Conservation (phyloP, 2,888 invertebrate genomes). For the Cotesia congregata region DNA sequence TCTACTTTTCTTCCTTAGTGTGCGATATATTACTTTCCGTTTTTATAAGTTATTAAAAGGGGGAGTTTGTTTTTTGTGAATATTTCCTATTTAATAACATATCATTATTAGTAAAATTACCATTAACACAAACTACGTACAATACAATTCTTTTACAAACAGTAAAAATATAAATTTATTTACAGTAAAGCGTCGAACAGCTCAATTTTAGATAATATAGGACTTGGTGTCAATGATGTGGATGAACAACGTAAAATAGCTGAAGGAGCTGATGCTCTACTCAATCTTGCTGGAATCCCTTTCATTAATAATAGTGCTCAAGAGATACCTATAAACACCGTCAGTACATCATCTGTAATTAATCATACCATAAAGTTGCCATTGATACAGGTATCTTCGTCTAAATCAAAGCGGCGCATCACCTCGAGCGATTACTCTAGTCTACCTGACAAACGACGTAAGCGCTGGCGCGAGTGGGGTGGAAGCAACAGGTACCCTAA, state of each 20-base stretch:
- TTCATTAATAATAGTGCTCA: slow-evolving; percentile 58
- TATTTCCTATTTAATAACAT: too few species aligned
- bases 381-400: slow-evolving; percentile 37
- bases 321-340: slow-evolving; percentile 20
- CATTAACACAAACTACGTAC: background rate
- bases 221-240: slow-evolving; percentile 76
- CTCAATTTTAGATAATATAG: slow-evolving; percentile 55
- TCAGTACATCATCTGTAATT: slow-evolving; percentile 26
- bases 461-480: slow-evolving; percentile 67
- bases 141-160: background rate
- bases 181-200: slow-evolving; percentile 55
- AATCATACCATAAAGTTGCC: slow-evolving; percentile 48
- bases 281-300: slow-evolving; percentile 80
- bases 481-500: slow-evolving; percentile 66
- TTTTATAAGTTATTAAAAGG: too few species aligned
- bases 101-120: slow-evolving; percentile 5
- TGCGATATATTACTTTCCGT: too few species aligned
- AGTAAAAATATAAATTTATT: background rate
- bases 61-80: too few species aligned
- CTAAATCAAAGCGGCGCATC: slow-evolving; percentile 59
- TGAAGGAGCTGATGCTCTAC: slow-evolving; percentile 84
- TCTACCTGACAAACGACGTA: slow-evolving; percentile 60
- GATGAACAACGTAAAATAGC: slow-evolving; percentile 81
- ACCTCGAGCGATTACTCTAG: slow-evolving; percentile 59
- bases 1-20: too few species aligned